Evolutionary conservation across 2,113 vertebrate species (phyloP), one percentile per base, ranked within the genome.

Genomic region (Smithornis capensis): DNA sequence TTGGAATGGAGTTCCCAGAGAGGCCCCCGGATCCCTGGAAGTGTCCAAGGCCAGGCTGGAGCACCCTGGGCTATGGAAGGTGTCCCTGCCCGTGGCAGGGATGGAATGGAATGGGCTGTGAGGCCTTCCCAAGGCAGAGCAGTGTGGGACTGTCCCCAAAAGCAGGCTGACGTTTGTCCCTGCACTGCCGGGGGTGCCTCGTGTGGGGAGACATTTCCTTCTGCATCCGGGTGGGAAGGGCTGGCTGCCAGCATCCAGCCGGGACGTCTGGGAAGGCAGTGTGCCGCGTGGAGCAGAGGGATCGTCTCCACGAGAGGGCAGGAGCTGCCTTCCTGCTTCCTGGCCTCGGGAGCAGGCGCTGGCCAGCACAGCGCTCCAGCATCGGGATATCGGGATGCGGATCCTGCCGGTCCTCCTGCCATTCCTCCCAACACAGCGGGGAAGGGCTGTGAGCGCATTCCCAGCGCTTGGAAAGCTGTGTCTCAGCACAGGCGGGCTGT

Each of bases 201-300:
- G 1, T 0, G 33, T 1, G 24, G 8, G 28, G 23, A 57, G 12
- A 8, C 10, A 1, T 22, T 60, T 19, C 47, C 33, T n/a, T 21
- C 31, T 15, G 27, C 35, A 7, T 16, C 11, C 62, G 4, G n/a
- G 33, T 25, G 31, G 59, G 10, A 5, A 9, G 14, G 49, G n/a
- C 19, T 0, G 14, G 9, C 31, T 23, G 38, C 6, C 5, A 0
- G 35, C 35, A 0, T n/a, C n/a, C n/a, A n/a, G n/a, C n/a, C n/a
- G n/a, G n/a, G n/a, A n/a, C n/a, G n/a, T n/a, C n/a, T n/a, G n/a
- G n/a, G n/a, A n/a, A n/a, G n/a, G n/a, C n/a, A n/a, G n/a, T n/a
- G 40, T 3, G 55, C 3, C 12, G 0, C 7, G 23, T 1, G 9
- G 23, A 69, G 75, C 47, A 28, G 2, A 42, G 52, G 12, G n/a